phyloP scores from a whole-genome alignment of 2,888 invertebrate genomes.

The Bedellia somnulentella region DNA sequence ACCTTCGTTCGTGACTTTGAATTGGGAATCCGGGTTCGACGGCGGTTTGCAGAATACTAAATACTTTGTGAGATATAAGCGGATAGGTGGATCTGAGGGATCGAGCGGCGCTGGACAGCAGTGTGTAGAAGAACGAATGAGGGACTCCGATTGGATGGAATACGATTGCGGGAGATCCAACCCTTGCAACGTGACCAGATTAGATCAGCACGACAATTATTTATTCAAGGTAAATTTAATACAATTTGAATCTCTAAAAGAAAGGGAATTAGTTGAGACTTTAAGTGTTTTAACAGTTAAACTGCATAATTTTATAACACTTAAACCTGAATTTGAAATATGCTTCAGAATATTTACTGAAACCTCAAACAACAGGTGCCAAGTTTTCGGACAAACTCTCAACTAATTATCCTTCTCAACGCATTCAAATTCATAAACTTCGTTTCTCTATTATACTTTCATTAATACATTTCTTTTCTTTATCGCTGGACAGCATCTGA shows the following conservation, averaged over 20 bases:
- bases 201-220: slow-evolving; percentile 86
- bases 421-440: too few relatives aligned
- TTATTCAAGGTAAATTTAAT: slow-evolving; percentile 75
- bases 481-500: slow-evolving; percentile 55
- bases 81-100: slow-evolving; percentile 63
- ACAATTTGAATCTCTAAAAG: too few relatives aligned
- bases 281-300: too few relatives aligned
- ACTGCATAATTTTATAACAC: too few relatives aligned
- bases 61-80: slow-evolving; percentile 81
- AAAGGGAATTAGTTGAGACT: too few relatives aligned
- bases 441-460: too few relatives aligned
- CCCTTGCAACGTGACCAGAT: slow-evolving; percentile 83
- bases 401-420: too few relatives aligned
- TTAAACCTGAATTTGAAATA: too few relatives aligned
- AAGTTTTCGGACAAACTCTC: too few relatives aligned
- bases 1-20: slow-evolving; percentile 75
- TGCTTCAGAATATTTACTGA: too few relatives aligned
- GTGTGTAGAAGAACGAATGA: slow-evolving; percentile 27
- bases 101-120: slow-evolving; percentile 20
- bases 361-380: too few relatives aligned
- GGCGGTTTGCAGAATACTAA: slow-evolving; percentile 86
- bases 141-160: slow-evolving; percentile 75
- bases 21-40: slow-evolving; percentile 90
- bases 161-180: slow-evolving; percentile 83
- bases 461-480: slow-evolving; percentile 26